Percentiles rank a stretch among this genome's conserved stretches.
Evolutionary conservation across 2,797 vertebrate species (phyloP).

Genomic region (Hyperoplus lanceolatus): DNA sequence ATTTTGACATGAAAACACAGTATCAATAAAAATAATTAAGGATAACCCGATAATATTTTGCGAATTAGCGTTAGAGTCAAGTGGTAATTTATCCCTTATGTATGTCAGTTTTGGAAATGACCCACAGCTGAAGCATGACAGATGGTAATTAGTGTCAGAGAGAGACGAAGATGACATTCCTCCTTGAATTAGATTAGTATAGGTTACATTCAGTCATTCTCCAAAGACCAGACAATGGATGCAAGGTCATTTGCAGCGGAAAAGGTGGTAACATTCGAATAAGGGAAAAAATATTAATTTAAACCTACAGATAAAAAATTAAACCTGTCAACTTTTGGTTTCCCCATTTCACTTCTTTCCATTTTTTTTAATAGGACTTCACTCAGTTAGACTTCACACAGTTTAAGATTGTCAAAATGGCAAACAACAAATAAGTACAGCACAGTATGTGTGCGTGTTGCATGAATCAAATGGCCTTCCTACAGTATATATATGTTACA

Average conservation of each 20-base stretch:
- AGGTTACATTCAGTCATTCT: constrained; percentile 24
- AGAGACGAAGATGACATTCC: not conserved
- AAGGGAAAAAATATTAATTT: not conserved
- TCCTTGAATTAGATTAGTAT: not conserved
- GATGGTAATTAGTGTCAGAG: not conserved
- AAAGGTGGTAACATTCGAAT: constrained; percentile 4
- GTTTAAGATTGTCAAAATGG: not conserved
- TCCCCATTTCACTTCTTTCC: not conserved
- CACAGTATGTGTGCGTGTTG: not conserved
- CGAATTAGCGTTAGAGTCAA: not conserved
- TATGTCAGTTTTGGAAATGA: not conserved
- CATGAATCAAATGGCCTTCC: constrained; percentile 33
- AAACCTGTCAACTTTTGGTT: not conserved
- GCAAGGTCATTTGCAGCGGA: constrained; percentile 17
- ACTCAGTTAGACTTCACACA: not conserved
- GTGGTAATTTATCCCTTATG: not conserved
- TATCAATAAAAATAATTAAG: not conserved
- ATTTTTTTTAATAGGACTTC: not conserved
- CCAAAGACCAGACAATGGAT: constrained; percentile 13
- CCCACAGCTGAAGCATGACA: not conserved
- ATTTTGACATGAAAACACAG: not conserved
- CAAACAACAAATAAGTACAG: not conserved
- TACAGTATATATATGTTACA: not conserved
- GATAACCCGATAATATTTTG: not conserved
- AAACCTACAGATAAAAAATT: not conserved